A percentile compares a stretch with the other conserved stretches of the same genome.
These are phyloP conservation scores for Pitangus sulphuratus DNA, from an alignment of 2,797 vertebrate species.

Conservation along the genomic window DNA sequence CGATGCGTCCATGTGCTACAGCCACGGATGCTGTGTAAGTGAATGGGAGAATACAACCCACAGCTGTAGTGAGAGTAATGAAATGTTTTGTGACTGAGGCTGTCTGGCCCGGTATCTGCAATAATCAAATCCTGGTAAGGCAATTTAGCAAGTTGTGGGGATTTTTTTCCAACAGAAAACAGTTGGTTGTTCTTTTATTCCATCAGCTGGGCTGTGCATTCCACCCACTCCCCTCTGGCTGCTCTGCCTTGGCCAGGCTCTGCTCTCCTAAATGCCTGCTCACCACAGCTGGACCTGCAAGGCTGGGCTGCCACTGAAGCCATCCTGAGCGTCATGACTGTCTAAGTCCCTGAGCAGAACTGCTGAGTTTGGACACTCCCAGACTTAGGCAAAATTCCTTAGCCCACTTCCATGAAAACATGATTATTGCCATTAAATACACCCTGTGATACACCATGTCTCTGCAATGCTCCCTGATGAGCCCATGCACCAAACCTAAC, in stretches of 20 bases:
- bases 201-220: not conserved
- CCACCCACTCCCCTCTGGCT: not conserved
- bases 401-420: not conserved
- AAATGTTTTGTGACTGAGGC: not conserved
- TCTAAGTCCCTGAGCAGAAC: not conserved
- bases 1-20: fast-evolving
- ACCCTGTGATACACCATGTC: constrained; percentile 7
- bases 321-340: fast-evolving
- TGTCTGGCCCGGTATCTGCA: not conserved
- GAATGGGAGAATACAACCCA: not conserved
- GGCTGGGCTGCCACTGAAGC: not conserved
- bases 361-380: not conserved
- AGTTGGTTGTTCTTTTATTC: not conserved
- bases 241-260: not conserved
- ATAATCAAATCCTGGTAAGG: not conserved
- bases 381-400: not conserved
- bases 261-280: not conserved
- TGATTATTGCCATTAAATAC: not conserved
- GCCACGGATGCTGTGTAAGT: fast-evolving
- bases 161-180: not conserved
- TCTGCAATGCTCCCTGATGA: not conserved
- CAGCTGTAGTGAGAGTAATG: not conserved
- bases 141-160: not conserved
- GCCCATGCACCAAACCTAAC: not conserved
- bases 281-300: not conserved